A percentile compares a stretch with the other conserved stretches of the same genome.
phyloP scores from a whole-genome alignment of 2,888 invertebrate genomes.

The Eupithecia inturbata region DNA sequence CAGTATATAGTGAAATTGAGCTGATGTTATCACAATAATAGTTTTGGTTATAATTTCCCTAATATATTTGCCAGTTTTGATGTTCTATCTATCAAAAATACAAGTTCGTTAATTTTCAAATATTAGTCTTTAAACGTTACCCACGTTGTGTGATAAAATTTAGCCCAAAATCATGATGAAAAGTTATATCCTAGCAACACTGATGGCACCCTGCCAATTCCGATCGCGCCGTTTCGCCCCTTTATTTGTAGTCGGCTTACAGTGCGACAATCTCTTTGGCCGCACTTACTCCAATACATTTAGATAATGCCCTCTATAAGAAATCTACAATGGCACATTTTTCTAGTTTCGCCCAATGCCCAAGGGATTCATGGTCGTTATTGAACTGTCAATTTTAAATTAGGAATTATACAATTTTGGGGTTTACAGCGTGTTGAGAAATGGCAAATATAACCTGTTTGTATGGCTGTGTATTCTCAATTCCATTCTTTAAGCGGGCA shows the following conservation, averaged over 20 bases:
- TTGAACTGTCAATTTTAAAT: slow-evolving; percentile 21
- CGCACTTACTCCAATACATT: slow-evolving; percentile 58
- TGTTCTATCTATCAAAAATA: no score
- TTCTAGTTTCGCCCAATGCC: slow-evolving; percentile 38
- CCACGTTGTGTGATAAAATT: not conserved
- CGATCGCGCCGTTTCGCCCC: slow-evolving; percentile 59
- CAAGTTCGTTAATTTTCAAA: no score
- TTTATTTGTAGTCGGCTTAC: slow-evolving; percentile 69
- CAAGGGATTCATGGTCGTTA: slow-evolving; percentile 15
- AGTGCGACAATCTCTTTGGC: slow-evolving; percentile 60
- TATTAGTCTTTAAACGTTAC: not conserved
- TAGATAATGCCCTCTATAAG: slow-evolving; percentile 48
- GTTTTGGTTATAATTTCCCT: no score
- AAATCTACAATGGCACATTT: slow-evolving; percentile 42
- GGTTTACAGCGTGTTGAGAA: not conserved
- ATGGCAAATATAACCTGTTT: not conserved
- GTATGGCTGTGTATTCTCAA: no score
- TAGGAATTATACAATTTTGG: slow-evolving; percentile 1
- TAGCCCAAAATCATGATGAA: not conserved
- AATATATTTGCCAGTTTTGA: no score
- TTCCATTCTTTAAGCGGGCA: no score
- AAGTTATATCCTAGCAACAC: slow-evolving; percentile 2
- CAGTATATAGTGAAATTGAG: no score
- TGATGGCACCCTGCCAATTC: slow-evolving; percentile 68
- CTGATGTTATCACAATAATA: no score